Evolutionary conservation across 2,888 invertebrate species (phyloP).

Genomic region (Platycheirus rosarum): DNA sequence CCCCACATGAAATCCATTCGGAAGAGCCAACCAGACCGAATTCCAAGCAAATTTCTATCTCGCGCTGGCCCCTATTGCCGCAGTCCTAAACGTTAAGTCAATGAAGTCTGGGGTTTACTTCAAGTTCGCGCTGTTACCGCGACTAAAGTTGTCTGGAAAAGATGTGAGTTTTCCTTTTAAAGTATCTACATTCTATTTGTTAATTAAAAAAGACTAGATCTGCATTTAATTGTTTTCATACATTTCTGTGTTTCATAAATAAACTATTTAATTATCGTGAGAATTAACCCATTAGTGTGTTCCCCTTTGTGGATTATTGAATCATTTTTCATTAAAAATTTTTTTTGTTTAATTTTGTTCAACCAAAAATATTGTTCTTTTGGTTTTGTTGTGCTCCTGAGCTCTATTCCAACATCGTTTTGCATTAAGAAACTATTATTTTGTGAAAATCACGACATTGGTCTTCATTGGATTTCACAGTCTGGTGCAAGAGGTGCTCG

Average conservation of each 20-base stretch:
- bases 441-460: too few species aligned
- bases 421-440: too few species aligned
- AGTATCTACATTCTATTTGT: constrained; percentile 6
- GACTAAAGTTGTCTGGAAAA: constrained; percentile 83
- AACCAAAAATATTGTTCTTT: constrained; percentile 14
- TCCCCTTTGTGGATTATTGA: background rate
- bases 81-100: constrained; percentile 82
- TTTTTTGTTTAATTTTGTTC: background rate
- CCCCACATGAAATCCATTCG: constrained; percentile 30
- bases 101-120: constrained; percentile 82
- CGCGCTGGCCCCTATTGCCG: constrained; percentile 63
- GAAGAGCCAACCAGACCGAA: background rate
- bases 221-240: constrained; percentile 32
- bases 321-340: background rate
- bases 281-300: background rate
- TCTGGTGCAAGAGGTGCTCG: constrained; percentile 43
- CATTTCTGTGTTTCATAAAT: constrained; percentile 25
- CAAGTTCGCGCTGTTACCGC: constrained; percentile 83
- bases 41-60: constrained; percentile 48
- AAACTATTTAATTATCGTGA: background rate
- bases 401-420: too few species aligned
- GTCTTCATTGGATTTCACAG: constrained; percentile 13
- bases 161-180: constrained; percentile 81
- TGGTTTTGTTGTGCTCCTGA: constrained; percentile 4
- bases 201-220: constrained; percentile 1